Conservation (phyloP, 2,797 vertebrate genomes). For the Pipistrellus nathusii region DNA sequence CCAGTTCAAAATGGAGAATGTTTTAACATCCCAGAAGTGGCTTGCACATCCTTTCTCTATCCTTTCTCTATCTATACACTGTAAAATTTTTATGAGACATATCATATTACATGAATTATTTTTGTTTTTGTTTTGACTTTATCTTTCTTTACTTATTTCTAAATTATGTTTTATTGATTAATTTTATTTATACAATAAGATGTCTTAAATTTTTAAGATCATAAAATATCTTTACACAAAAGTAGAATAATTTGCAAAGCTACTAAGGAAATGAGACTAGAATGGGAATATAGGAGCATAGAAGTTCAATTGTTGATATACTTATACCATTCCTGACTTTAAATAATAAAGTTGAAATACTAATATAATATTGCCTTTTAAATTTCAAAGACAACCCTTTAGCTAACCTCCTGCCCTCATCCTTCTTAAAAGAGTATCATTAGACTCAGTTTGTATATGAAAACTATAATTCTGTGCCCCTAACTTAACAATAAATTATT, state of each 20-base stretch:
- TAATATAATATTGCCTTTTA: conserved; percentile 33
- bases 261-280: neutral
- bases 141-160: conserved; percentile 43
- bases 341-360: conserved; percentile 12
- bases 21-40: neutral
- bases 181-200: conserved; percentile 21
- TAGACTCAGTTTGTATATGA: neutral
- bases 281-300: neutral
- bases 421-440: conserved; percentile 18
- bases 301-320: neutral
- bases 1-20: conserved; percentile 28
- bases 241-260: conserved; percentile 41
- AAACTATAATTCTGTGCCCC: neutral
- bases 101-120: neutral
- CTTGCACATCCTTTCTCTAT: neutral
- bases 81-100: neutral
- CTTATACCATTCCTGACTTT: neutral
- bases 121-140: conserved; percentile 36
- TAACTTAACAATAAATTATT: conserved; percentile 31
- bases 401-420: neutral
- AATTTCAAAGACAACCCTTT: neutral
- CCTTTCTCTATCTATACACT: neutral
- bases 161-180: conserved; percentile 7
- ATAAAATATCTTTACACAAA: conserved; percentile 16
- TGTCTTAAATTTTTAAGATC: conserved; percentile 28